Base-by-base conservation (phyloP, 2,888 invertebrate genomes). In the Pinctada fucata region DNA sequence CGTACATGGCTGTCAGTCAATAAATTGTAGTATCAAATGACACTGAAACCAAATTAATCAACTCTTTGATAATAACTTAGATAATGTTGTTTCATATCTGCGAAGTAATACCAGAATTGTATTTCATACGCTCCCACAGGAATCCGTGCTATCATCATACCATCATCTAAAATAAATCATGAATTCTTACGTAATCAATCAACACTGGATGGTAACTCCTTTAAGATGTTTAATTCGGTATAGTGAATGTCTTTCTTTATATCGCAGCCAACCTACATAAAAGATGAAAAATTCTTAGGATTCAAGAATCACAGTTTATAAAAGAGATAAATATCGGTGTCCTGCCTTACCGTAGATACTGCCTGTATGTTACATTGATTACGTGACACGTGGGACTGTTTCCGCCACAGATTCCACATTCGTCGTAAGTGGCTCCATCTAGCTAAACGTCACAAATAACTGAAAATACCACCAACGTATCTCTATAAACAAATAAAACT, bases 371-470 rank as follows among this genome's bases (percentile, higher is more conserved):
- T 10, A 81, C 83, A 4, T 72, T 72, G 1, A 72, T 63, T 5
- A 79, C 69, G 8, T 74, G 63, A 72, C 86, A 86, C 0, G 82
- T 76, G 0, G 78, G 75, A 48, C 76, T 81, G 65, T 82, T 73
- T 0, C 86, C 86, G 6, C 81, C 82, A 74, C 86, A 86, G 3
- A 82, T 80, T n/a, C 84, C 84, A 75, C 86, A 86, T 8, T 71
- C 75, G 68, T 86, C 86, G 52, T 51, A 76, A 4, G 51, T 49
- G 2, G 50, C 70, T 3, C 49, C 52, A 10, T 79, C 78, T 2
- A 79, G 16, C 2, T 63, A 64, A 13, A 71, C 72, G 13, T 80
- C 80, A 75, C 86, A 65, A 84, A 81, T 65, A 49, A 50, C 86
- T 86, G 63, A 2, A 74, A 31, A 3, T 65, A 64, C 31, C 31